A percentile compares a stretch with the other conserved stretches of the same genome.
These are phyloP conservation scores for Pangasianodon hypophthalmus DNA, from an alignment of 2,113 vertebrate species.

Conservation along the genomic window DNA sequence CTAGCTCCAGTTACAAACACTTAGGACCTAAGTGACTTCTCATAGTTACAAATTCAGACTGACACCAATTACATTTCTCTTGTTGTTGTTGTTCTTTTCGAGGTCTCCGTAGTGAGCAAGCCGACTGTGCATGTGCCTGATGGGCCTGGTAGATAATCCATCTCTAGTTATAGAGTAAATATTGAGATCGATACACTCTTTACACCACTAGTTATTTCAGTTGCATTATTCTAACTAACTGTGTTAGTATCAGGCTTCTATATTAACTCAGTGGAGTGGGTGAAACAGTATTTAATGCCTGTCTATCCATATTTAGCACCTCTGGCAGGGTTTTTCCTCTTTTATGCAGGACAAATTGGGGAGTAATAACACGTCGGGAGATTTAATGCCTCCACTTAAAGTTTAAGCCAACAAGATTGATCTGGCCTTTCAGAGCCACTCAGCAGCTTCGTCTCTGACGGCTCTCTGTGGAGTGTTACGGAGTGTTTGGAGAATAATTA, in stretches of 20 bases:
- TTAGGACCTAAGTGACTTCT: neutral
- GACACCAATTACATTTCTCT: neutral
- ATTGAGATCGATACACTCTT: neutral
- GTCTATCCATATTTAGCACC: constrained; percentile 10
- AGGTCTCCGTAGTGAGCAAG: neutral
- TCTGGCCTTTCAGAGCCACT: constrained; percentile 4
- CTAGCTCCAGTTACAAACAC: neutral
- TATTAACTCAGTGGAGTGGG: neutral
- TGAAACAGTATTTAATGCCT: constrained; percentile 12
- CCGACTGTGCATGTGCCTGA: neutral
- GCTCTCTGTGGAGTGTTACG: neutral
- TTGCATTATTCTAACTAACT: neutral
- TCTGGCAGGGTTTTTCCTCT: constrained; percentile 24
- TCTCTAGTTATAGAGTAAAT: neutral
- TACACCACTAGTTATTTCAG: neutral
- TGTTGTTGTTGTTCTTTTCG: neutral
- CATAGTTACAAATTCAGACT: neutral
- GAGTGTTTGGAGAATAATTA: constrained; percentile 22
- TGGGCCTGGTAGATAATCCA: neutral
- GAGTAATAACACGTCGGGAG: constrained; percentile 36
- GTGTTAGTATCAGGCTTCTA: neutral
- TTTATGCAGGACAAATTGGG: constrained; percentile 5
- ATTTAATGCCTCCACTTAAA: constrained; percentile 46
- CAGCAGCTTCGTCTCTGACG: constrained; percentile 6
- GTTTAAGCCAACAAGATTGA: constrained; percentile 44